Percentiles rank a stretch among this genome's conserved stretches.
Conservation (phyloP, 2,797 vertebrate genomes). For the Falco biarmicus region DNA sequence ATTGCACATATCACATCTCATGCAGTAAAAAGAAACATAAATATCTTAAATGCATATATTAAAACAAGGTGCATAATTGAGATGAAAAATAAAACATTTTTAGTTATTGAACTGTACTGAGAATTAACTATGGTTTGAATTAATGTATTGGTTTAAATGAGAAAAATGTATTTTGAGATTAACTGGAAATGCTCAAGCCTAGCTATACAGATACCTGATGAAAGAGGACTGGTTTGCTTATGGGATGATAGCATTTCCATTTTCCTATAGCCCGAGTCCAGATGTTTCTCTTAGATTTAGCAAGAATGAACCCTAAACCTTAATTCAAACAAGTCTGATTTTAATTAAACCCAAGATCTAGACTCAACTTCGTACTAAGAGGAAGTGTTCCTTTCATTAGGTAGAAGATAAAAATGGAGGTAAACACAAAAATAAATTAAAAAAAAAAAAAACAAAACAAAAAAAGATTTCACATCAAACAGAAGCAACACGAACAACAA, state of each 20-base stretch:
- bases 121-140: background rate
- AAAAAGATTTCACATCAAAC: background rate
- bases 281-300: background rate
- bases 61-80: background rate
- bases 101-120: background rate
- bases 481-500: background rate
- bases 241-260: background rate
- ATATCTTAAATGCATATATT: background rate
- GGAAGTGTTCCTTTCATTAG: background rate
- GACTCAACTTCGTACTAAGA: background rate
- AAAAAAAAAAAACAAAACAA: background rate
- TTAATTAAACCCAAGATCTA: background rate
- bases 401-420: background rate
- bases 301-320: background rate
- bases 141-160: background rate
- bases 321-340: background rate
- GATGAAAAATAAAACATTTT: background rate
- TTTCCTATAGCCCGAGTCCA: background rate
- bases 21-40: background rate
- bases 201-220: background rate
- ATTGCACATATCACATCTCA: background rate
- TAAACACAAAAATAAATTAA: background rate
- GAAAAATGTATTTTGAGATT: background rate
- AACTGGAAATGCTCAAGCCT: background rate
- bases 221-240: background rate